These are phyloP conservation scores for Misgurnus anguillicaudatus DNA, from an alignment of 2,113 vertebrate species.

Conservation along the genomic window DNA sequence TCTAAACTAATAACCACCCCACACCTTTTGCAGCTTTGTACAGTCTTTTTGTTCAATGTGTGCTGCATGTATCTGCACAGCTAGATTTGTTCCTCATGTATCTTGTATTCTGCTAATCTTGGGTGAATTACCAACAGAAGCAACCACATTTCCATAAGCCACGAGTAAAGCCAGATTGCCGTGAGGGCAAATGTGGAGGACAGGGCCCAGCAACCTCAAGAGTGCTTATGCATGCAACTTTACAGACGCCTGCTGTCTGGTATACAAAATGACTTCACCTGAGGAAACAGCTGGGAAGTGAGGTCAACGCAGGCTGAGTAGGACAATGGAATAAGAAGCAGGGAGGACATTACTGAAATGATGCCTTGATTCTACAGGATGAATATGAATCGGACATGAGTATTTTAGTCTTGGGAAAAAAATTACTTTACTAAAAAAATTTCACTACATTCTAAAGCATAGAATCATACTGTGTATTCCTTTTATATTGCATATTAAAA, in stretches of 20 bases:
- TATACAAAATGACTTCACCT: slow-evolving; percentile 68
- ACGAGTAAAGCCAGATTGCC: slow-evolving; percentile 42
- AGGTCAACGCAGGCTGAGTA: not conserved
- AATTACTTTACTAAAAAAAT: too few species aligned
- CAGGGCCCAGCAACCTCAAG: slow-evolving; percentile 64
- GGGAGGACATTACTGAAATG: not conserved
- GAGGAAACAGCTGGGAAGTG: slow-evolving; percentile 46
- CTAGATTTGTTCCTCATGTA: slow-evolving; percentile 17
- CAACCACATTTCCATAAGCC: slow-evolving; percentile 57
- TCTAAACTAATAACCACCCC: too few species aligned
- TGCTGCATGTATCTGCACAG: not conserved
- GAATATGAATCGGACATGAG: not conserved
- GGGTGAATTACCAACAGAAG: slow-evolving; percentile 37
- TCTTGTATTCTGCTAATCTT: slow-evolving; percentile 21
- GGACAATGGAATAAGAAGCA: not conserved
- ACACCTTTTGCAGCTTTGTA: too few species aligned
- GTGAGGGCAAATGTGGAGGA: slow-evolving; percentile 41
- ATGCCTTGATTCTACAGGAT: not conserved
- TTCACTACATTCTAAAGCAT: too few species aligned
- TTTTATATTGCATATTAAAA: too few species aligned
- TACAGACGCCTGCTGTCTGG: slow-evolving; percentile 50
- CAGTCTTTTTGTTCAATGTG: not conserved
- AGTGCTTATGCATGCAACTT: slow-evolving; percentile 63
- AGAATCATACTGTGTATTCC: too few species aligned
- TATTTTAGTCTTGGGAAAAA: too few species aligned